Base-by-base conservation (phyloP, 1,140 invertebrate species). In the Limonius californicus region DNA sequence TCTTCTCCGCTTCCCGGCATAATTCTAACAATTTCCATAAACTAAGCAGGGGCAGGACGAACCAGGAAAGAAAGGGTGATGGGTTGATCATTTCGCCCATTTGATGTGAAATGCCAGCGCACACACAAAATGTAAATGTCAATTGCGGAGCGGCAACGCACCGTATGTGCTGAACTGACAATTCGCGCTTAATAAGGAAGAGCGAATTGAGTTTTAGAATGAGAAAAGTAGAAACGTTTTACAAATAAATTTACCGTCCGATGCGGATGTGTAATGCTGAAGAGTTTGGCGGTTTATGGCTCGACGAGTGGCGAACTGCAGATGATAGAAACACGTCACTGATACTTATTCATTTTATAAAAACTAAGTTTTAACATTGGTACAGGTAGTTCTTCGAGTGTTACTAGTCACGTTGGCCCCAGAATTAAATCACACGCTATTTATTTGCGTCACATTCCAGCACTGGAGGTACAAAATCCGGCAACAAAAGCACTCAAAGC, bases 401-500 rank as follows among this genome's bases (percentile, higher is more conserved):
- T 39, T 39, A 12, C 8, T 39, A 14, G n/a, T 39, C 35, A 39
- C 35, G 35, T 50, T 50, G 45, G 45, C 20, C 45, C 45, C 45
- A 50, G 19, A 21, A 45, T 45, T 11, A 50, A 18, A 21, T 50
- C 16, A 50, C 45, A 50, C 45, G 35, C 19, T 12, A 18, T 50
- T 50, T 19, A 14, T 12, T 2, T 18, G 6, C 45, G 42, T 50
- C 45, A 50, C 45, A 50, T 50, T 19, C 16, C 45, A 50, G 15
- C 16, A 18, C 1, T 2, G 45, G 9, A 18, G 11, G 4, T 50
- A 11, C 2, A 18, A 50, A 50, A 19, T 50, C 20, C 45, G 45
- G 45, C 16, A 50, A 50, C 16, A 50, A 50, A 50, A 50, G 45
- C 45, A 50, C 45, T 50, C 45, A 50, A 21, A 50, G 45, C 16